Conservation (phyloP, 2,888 invertebrate species). For the Hedychridium roseum region DNA sequence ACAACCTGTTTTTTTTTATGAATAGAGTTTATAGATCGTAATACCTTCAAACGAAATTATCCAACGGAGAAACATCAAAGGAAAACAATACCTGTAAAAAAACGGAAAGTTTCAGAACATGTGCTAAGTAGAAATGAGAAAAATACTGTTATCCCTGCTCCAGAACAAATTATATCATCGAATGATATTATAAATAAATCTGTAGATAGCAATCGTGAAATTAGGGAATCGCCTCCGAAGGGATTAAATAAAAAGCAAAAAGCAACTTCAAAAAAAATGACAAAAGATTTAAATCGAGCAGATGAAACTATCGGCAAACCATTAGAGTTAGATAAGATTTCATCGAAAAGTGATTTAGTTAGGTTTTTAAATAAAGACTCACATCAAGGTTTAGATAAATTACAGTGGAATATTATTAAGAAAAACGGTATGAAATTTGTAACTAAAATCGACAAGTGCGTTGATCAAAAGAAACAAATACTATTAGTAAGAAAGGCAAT, state of each 20-base stretch:
- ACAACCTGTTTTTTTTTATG: slow-evolving; percentile 8
- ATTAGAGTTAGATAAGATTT: slow-evolving; percentile 51
- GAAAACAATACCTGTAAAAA: slow-evolving; percentile 7
- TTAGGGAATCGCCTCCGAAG: too few species aligned
- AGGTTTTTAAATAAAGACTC: slow-evolving; percentile 35
- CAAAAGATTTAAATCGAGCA: too few species aligned
- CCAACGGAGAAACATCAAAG: slow-evolving; percentile 8
- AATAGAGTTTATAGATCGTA: slow-evolving; percentile 29
- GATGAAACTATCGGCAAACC: too few species aligned
- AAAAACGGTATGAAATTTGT: slow-evolving; percentile 58
- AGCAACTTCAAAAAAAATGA: too few species aligned
- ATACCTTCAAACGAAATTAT: slow-evolving; percentile 5
- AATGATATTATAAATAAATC: too few species aligned
- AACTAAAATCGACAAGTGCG: slow-evolving; percentile 41
- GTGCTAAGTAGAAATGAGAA: too few species aligned
- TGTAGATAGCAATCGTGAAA: too few species aligned
- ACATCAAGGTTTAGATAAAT: slow-evolving; percentile 63
- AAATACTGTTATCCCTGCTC: too few species aligned
- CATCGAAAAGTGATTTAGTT: slow-evolving; percentile 36
- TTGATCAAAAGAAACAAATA: slow-evolving; percentile 22
- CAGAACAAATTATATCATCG: too few species aligned
- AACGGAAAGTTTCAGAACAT: slow-evolving; percentile 12
- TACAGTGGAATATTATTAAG: slow-evolving; percentile 68
- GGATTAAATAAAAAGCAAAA: too few species aligned
- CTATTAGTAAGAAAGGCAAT: slow-evolving; percentile 33